Base-by-base conservation (phyloP, 2,113 vertebrate genomes). In the Hucho hucho region DNA sequence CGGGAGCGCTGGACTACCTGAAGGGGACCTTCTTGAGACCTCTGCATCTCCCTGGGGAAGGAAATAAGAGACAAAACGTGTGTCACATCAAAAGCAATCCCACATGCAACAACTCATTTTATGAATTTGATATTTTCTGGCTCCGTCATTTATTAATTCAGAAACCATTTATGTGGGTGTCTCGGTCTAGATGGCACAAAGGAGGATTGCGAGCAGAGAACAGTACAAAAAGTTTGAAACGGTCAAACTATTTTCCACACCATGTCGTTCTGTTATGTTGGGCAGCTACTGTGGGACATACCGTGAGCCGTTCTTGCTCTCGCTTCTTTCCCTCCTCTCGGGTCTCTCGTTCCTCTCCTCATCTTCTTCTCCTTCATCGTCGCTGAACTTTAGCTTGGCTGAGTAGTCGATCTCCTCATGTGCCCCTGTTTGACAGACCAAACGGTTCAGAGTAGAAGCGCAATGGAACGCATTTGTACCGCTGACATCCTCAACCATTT, bases 391-490 rank as follows among this genome's bases (percentile, higher is more conserved):
- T 79, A 98, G 90, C 81, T 98, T 98, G 73, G 96, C 96, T 0
- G 96, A 96, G 87, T 98, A 98, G 86, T 98, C 96, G 1, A 97
- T 96, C 89, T 98, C 96, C 85, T 98, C 96, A 11, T 98, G 96
- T 70, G 96, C 95, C 22, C 96, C 96, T 98, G 74, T 77, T 20
- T 61, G 47, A 56, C 47, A 66, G 16, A 65, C 16, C 64, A 11
- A 14, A 28, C 4, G 64, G 14, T 18, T 28, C 24, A 28, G 64
- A 73, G 64, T 70, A 58, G 14, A 47, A n/a, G 4, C 69, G 3
- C 69, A 77, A 25, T 24, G 3, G 46, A 32, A 20, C 22, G 37
- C 28, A 26, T 2, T 71, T 11, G 28, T n/a, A 58, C 70, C 56
- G 11, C 49, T 32, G 14, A 6, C 22, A 56, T 59, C 20, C 5